Conservation (phyloP, 2,888 invertebrate genomes). For the Dolichopus griseipennis region DNA sequence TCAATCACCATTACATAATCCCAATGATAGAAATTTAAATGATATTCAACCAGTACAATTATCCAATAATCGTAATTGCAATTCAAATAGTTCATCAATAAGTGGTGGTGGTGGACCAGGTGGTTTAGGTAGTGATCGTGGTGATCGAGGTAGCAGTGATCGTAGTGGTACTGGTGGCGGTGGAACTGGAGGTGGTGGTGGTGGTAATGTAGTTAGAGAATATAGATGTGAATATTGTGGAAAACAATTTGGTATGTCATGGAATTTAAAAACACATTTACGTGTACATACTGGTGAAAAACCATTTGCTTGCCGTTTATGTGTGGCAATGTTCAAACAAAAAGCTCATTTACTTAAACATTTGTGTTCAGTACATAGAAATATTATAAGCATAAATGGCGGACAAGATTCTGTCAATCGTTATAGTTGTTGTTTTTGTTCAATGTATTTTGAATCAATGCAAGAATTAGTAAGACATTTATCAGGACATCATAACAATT, state of each 20-base stretch:
- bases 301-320: conserved; percentile 79
- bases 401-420: conserved; percentile 67
- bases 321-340: conserved; percentile 87
- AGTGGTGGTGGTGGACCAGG: conserved; percentile 37
- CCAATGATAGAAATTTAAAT: conserved; percentile 22
- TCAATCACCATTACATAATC: conserved; percentile 21
- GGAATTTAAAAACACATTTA: conserved; percentile 83
- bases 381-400: conserved; percentile 60
- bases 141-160: conserved; percentile 77
- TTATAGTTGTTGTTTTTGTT: conserved; percentile 83
- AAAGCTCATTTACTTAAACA: conserved; percentile 82
- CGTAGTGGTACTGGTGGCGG: conserved; percentile 86
- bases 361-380: conserved; percentile 79
- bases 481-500: conserved; percentile 80
- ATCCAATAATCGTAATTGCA: conserved; percentile 21
- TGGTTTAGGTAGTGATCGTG: conserved; percentile 55
- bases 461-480: conserved; percentile 79
- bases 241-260: conserved; percentile 86
- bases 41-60: conserved; percentile 23
- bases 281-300: conserved; percentile 83
- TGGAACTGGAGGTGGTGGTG: conserved; percentile 18
- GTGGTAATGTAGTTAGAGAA: conserved; percentile 55
- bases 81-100: conserved; percentile 25
- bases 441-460: conserved; percentile 73
- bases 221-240: conserved; percentile 84